Base-by-base conservation (phyloP, 2,888 invertebrate species). In the Erebia epiphron region DNA sequence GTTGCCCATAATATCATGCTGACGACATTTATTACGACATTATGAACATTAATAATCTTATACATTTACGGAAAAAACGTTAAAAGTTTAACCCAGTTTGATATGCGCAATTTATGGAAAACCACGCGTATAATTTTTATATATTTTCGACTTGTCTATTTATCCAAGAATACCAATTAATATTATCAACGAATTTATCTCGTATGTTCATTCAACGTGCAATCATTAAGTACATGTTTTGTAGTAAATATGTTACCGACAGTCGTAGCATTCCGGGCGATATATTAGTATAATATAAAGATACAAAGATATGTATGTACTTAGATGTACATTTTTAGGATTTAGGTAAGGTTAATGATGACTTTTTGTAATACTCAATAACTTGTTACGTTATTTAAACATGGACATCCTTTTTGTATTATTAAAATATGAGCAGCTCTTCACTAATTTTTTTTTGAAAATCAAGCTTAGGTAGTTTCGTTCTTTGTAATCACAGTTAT, bases 351-450 rank as follows among this genome's bases (percentile, higher is more conserved):
- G 4, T 65, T 65, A 58, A 60, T 52, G 52, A 43, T 21, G 52
- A 65, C 41, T 67, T 58, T 49, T 21, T 63, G 62, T 63, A 63
- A 63, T 63, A 63, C 61, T 61, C 61, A 46, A 61, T 61, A 57
- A 58, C 35, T 35, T 35, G 7, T 26, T 26, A 26, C 26, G 26
- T 26, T 26, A 26, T n/a, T n/a, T 35, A 35, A 0, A 35, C 21
- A 10, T 35, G 49, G 7, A 50, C 50, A 50, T 14, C 2, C 5
- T 46, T 43, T 46, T 46, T 46, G n/a, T n/a, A 50, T 50, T 50
- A 50, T 4, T 50, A n/a, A 50, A n/a, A 46, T 35, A 11, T 13
- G 13, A 50, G 14, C 14, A 50, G 50, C n/a, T 50, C 50, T 50
- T 50, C 13, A 50, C n/a, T n/a, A n/a, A 1, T 5, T 50, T 49